These are phyloP conservation scores for Thymelicus lineola DNA, from an alignment of 2,888 invertebrate genomes.

Conservation along the genomic window DNA sequence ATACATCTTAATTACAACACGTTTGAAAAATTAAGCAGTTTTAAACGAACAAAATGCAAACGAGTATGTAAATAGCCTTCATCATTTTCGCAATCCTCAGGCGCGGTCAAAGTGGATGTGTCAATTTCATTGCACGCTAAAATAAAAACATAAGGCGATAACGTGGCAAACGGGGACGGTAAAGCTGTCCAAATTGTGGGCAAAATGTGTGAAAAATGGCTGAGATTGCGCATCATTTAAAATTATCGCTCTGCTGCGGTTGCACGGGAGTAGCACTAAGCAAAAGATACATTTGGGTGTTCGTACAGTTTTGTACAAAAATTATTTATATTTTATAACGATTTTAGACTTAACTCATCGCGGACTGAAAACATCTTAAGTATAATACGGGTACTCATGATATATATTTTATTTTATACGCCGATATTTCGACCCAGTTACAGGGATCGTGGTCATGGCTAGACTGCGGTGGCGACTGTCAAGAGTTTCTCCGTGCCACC, in stretches of 20 bases:
- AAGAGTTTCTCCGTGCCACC: no score
- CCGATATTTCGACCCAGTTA: no score
- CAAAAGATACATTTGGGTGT: constrained; percentile 44
- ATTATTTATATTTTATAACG: constrained; percentile 21
- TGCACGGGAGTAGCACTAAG: constrained; percentile 46
- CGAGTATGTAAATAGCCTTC: constrained; percentile 30
- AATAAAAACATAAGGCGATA: constrained; percentile 38
- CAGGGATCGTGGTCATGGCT: no score
- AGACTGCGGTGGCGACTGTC: no score
- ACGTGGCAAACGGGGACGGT: constrained; percentile 34
- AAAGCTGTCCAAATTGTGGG: constrained; percentile 38
- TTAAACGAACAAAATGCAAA: constrained; percentile 28
- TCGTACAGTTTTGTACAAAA: constrained; percentile 8
- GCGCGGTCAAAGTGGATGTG: constrained; percentile 36
- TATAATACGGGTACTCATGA: no score
- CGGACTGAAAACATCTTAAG: no score
- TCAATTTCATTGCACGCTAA: constrained; percentile 37
- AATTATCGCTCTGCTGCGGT: constrained; percentile 47
- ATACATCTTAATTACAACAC: background rate
- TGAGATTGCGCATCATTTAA: constrained; percentile 48
- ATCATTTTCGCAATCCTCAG: constrained; percentile 29
- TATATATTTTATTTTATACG: no score
- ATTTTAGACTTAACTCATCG: no score
- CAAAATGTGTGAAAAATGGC: constrained; percentile 38
- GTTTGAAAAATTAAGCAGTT: constrained; percentile 25